Evolutionary conservation across 2,888 invertebrate genomes (phyloP), one percentile per base, ranked within the genome.

Genomic region (Drosophila quinaria): DNA sequence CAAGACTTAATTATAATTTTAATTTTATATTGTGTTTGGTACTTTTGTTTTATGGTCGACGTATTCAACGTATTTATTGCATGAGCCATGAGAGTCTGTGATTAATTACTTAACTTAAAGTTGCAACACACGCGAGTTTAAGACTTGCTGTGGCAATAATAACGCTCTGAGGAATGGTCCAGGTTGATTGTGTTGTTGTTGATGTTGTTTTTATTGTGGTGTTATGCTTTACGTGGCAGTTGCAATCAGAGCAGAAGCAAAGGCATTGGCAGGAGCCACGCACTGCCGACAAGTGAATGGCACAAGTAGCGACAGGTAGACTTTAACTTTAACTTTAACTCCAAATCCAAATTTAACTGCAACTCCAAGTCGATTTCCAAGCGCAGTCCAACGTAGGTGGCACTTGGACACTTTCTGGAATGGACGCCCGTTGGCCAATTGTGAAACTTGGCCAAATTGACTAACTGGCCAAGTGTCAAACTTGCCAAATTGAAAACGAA

Each of bases 401-500:
- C 81, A 87, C 59, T 74, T 74, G 79, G 83, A 79, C 81, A 81
- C 71, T 74, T 70, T 81, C 74, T 64, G 63, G 76, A 73, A 67
- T 61, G 59, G 54, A 54, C 64, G 70, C 67, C 67, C 83, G 76
- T 70, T 79, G 83, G 77, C 78, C 80, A 73, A 86, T 78, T 85
- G 88, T 81, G 76, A 78, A 87, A 87, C 70, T 78, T 85, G 88
- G 75, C 62, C 65, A 78, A 76, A 76, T 69, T 78, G 71, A 83
- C 87, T 86, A 86, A 83, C 83, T 88, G 89, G 72, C 80, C 74
- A 74, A 84, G 88, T 83, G 82, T 83, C 82, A 81, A 83, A 88
- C 76, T 88, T 83, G 88, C 88, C 88, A 84, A 84, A 84, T 84
- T 87, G 84, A 75, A 84, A 84, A 84, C 84, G 87, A 89, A 84